Evolutionary conservation across 1,140 invertebrate genomes (phyloP).

Genomic region (Drosophila ohnishii): DNA sequence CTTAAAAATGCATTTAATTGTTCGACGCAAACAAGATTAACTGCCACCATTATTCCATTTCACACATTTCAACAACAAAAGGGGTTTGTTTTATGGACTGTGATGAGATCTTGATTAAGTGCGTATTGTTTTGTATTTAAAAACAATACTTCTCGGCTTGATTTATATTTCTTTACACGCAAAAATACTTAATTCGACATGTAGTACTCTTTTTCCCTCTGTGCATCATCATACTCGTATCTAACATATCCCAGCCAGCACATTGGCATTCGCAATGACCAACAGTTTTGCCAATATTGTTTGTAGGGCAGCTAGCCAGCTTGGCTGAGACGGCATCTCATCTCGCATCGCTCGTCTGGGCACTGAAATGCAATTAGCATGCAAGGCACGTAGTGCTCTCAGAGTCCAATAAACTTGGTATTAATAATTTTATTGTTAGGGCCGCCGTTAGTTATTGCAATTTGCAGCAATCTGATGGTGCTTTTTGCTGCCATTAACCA

Average conservation of each 20-base stretch:
- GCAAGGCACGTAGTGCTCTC: constrained; percentile 69
- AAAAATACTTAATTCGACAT: not conserved
- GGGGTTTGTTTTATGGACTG: constrained; percentile 17
- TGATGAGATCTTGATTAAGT: constrained; percentile 21
- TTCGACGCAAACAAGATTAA: constrained; percentile 1
- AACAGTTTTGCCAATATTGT: constrained; percentile 55
- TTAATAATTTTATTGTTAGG: constrained; percentile 59
- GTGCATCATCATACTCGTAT: constrained; percentile 11
- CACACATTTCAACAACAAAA: constrained; percentile 13
- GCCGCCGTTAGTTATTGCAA: constrained; percentile 38
- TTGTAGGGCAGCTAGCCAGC: constrained; percentile 47
- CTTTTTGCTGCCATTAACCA: constrained; percentile 31
- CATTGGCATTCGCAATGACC: constrained; percentile 40
- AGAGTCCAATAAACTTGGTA: constrained; percentile 65
- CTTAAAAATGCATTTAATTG: too few species aligned
- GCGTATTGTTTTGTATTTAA: not conserved
- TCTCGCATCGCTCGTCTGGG: constrained; percentile 17
- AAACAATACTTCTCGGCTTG: not conserved
- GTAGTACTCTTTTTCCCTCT: not conserved
- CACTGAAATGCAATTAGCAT: constrained; percentile 62
- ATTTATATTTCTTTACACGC: not conserved
- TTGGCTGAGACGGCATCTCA: constrained; percentile 18
- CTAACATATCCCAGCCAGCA: constrained; percentile 14
- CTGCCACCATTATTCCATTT: not conserved
- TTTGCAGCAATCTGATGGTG: constrained; percentile 40